Base-by-base conservation (phyloP, 2,797 vertebrate species). In the Poliocrania exsul region DNA sequence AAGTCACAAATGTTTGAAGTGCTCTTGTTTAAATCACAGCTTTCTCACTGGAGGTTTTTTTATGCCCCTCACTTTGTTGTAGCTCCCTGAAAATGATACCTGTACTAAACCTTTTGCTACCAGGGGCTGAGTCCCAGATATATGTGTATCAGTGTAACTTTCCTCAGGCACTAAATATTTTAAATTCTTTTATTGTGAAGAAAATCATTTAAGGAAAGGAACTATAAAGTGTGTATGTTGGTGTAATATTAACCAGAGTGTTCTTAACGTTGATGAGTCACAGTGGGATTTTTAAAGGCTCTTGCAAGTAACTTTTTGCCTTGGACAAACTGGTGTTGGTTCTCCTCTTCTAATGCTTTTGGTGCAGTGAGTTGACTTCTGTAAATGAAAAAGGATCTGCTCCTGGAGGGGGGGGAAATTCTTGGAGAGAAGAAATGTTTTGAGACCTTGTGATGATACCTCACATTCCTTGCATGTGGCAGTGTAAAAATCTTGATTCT, bases 401-500 rank as follows among this genome's bases (percentile, higher is more conserved):
- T 51, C 7, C 20, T 44, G 8, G n/a, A n/a, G 11, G 13, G 1
- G 1, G 1, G 2, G 1, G 3, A 9, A 8, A 16, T 47, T 77
- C 42, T 57, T 57, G 61, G 80, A 57, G 37, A 56, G 35, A 50
- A 77, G 15, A 95, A 94, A 46, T 70, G 78, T 83, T 93, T 94
- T 84, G 87, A 86, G 82, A 79, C 65, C 42, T 80, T 49, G 12
- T 81, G 75, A 90, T 96, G 84, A 17, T 75, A 75, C 61, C 54
- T 93, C 79, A 17, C 72, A 58, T 81, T 90, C 28, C n/a, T 87
- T 80, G 42, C 33, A 25, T 79, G 66, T 1, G 0, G 58, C 62
- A 66, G 1, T 69, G 58, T 70, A 62, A 93, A 74, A 89, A 61
- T 83, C 93, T 94, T 81, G 69, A 50, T 87, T 88, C 89, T 96